These are phyloP conservation scores for Caretta caretta DNA, from an alignment of 2,113 vertebrate species.

Conservation along the genomic window DNA sequence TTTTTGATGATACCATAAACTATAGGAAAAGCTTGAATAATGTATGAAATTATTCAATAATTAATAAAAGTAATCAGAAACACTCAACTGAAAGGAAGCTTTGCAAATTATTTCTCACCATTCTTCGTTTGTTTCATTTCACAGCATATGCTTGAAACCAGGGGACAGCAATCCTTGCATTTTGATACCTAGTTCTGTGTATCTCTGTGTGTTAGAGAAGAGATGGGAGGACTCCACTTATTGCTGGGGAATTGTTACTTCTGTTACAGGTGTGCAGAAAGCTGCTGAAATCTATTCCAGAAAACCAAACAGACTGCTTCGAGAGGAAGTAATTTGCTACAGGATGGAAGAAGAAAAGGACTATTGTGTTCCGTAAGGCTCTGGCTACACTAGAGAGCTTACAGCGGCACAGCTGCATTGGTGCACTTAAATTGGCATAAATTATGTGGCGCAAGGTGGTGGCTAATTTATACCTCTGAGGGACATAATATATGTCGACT, in stretches of 20 bases:
- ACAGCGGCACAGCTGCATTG: too few relatives aligned
- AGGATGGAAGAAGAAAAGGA: not conserved
- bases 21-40: slow-evolving; percentile 37
- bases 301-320: not conserved
- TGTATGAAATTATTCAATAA: slow-evolving; percentile 30
- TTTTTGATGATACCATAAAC: not conserved
- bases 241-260: not conserved
- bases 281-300: not conserved
- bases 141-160: not conserved
- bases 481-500: too few relatives aligned
- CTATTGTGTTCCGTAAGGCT: not conserved
- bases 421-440: too few relatives aligned
- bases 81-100: not conserved
- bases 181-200: not conserved
- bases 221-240: not conserved
- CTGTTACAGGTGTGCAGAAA: not conserved
- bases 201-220: not conserved
- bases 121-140: not conserved
- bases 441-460: too few relatives aligned
- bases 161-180: not conserved
- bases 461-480: too few relatives aligned
- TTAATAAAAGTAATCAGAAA: slow-evolving; percentile 39
- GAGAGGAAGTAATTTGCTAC: not conserved
- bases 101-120: not conserved
- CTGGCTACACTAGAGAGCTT: too few relatives aligned